Base-by-base conservation (phyloP, 1,140 invertebrate genomes). In the Zaprionus lachaisei region DNA sequence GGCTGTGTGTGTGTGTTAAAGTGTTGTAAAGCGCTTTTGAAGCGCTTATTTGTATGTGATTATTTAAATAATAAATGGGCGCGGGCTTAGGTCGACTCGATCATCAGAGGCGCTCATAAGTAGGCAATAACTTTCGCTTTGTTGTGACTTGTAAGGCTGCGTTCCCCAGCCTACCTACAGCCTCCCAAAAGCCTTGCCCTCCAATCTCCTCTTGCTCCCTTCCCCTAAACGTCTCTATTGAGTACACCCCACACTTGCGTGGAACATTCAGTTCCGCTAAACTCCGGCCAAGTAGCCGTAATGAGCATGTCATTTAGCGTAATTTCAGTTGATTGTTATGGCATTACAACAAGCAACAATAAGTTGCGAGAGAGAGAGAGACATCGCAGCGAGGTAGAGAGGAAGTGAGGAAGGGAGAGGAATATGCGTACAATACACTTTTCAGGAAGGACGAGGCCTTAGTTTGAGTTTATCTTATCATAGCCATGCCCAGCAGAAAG, bases 261-360 rank as follows among this genome's bases (percentile, higher is more conserved):
- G 51, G 51, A 38, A n/a, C 26, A 28, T 22, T 31, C 47, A 31
- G 54, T 49, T 28, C 41, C 38, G 17, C 24, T 55, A 67, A 49
- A 69, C 41, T 20, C 58, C 58, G 63, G 58, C 41, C 77, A 72
- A 77, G 76, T 73, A 71, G 63, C 75, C 84, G 81, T 89, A 89
- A 89, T 89, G 84, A 89, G 84, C 85, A 82, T 90, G 85, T 89
- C 84, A 90, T 89, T 89, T 89, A 90, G 79, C 81, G 84, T 89
- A 89, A 89, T 89, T 89, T 89, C 65, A 71, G 60, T 90, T 90
- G 85, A 89, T 89, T 89, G 85, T 89, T 89, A 89, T 89, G 85
- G 85, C 78, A 89, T 84, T 90, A 90, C 81, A 80, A 72, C 71
- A 78, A 89, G 41, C 68, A 76, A 60, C 70, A 72, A 67, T 57